Conservation (phyloP, 2,113 vertebrate species). For the Notothenia coriiceps region DNA sequence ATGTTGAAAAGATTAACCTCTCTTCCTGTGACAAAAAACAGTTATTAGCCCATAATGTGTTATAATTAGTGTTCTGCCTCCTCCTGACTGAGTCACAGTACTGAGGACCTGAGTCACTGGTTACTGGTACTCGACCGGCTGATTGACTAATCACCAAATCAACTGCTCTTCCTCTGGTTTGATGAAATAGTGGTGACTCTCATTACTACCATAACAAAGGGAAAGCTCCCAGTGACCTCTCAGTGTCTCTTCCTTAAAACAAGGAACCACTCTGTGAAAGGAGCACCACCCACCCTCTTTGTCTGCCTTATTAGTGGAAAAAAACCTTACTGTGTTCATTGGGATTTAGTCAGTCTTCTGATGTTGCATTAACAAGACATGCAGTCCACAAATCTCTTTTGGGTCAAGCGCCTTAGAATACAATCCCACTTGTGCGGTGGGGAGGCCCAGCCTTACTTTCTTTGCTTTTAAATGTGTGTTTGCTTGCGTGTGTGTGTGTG, state of each 20-base stretch:
- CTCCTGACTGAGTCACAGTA: constrained; percentile 13
- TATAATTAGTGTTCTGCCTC: constrained; percentile 18
- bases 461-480: constrained; percentile 11
- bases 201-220: constrained; percentile 29
- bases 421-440: neutral
- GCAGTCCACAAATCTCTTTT: constrained; percentile 21
- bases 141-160: constrained; percentile 39
- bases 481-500: neutral
- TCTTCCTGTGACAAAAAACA: constrained; percentile 24
- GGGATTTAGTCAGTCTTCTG: constrained; percentile 20
- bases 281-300: neutral
- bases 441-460: constrained; percentile 12
- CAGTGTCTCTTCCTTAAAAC: constrained; percentile 25
- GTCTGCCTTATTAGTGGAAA: constrained; percentile 8
- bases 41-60: constrained; percentile 34
- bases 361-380: constrained; percentile 23
- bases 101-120: constrained; percentile 49
- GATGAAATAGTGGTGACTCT: constrained; percentile 12
- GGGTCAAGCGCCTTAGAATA: constrained; percentile 22
- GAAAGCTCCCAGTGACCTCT: constrained; percentile 8
- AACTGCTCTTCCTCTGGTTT: constrained; percentile 27
- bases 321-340: constrained; percentile 18
- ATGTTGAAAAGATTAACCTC: constrained; percentile 2
- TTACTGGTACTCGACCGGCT: constrained; percentile 48
- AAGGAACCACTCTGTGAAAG: neutral